Evolutionary conservation across 2,888 invertebrate genomes (phyloP).

Genomic region (Eugnorisma glareosa): DNA sequence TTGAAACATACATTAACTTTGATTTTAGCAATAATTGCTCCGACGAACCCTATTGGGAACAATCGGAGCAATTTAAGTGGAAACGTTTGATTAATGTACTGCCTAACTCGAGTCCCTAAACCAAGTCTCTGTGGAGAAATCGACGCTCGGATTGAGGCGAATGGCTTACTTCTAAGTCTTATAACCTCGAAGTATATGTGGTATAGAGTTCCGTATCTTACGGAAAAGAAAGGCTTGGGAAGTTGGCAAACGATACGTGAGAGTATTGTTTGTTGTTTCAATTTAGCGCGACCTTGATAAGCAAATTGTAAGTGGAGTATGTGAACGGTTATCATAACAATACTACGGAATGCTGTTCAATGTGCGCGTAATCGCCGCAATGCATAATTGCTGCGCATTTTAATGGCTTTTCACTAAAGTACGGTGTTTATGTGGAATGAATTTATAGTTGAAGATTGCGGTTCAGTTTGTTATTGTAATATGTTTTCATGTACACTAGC

Average conservation of each 20-base stretch:
- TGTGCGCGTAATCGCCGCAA: conserved; percentile 30
- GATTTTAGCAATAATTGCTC: conserved; percentile 34
- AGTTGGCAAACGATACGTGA: conserved; percentile 34
- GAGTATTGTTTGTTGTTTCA: conserved; percentile 48
- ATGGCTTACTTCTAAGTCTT: not conserved
- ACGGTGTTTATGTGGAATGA: conserved; percentile 6
- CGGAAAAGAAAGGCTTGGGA: conserved; percentile 53
- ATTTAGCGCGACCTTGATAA: conserved; percentile 46
- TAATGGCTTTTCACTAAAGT: conserved; percentile 27
- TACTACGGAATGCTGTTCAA: conserved; percentile 37
- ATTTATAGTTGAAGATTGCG: not conserved
- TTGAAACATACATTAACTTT: conserved; percentile 20
- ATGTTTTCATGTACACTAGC: not conserved
- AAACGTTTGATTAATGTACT: conserved; percentile 52
- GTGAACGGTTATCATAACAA: conserved; percentile 41
- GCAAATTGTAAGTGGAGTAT: conserved; percentile 43
- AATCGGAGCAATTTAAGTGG: conserved; percentile 52
- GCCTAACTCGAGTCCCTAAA: conserved; percentile 41
- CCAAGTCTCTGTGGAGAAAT: conserved; percentile 37
- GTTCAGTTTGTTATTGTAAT: conserved; percentile 1
- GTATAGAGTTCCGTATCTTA: conserved; percentile 28
- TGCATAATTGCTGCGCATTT: conserved; percentile 27
- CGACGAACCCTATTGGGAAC: conserved; percentile 36
- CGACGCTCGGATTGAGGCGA: conserved; percentile 14
- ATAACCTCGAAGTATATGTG: conserved; percentile 29